Conservation (phyloP, 2,888 invertebrate species). For the Agrenia bidenticulata region DNA sequence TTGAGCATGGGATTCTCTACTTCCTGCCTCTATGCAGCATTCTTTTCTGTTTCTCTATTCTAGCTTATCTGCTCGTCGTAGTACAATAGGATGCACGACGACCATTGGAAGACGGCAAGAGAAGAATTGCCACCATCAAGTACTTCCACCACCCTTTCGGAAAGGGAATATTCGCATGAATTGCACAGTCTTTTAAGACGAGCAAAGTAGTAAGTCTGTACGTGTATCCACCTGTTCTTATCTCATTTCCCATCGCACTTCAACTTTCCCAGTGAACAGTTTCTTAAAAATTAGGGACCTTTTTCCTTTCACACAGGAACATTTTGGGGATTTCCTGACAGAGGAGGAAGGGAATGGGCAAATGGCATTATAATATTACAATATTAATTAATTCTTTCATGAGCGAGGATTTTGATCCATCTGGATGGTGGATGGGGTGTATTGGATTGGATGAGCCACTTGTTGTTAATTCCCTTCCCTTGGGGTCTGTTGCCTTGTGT, state of each 20-base stretch:
- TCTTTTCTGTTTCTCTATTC: conserved; percentile 1
- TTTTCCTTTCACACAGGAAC: conserved; percentile 22
- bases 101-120: too few relatives aligned
- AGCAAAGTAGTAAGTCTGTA: neutral
- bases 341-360: neutral
- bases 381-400: conserved; percentile 1
- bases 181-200: neutral
- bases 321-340: conserved; percentile 15
- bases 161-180: neutral
- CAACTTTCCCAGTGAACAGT: conserved; percentile 9
- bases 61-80: too few relatives aligned
- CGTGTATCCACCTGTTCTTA: conserved; percentile 1
- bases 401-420: conserved; percentile 1
- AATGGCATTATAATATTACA: neutral
- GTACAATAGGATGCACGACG: too few relatives aligned
- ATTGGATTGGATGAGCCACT: conserved; percentile 11
- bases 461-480: conserved; percentile 1
- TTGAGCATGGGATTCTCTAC: conserved; percentile 23
- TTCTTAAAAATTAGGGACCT: conserved; percentile 17
- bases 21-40: conserved; percentile 9
- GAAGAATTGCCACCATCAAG: too few relatives aligned
- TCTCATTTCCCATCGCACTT: conserved; percentile 11
- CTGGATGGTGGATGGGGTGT: neutral
- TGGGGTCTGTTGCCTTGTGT: conserved; percentile 2
- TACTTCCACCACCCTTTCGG: neutral